phyloP scores from a whole-genome alignment of 2,888 invertebrate species.

The Cheilosia vernalis region DNA sequence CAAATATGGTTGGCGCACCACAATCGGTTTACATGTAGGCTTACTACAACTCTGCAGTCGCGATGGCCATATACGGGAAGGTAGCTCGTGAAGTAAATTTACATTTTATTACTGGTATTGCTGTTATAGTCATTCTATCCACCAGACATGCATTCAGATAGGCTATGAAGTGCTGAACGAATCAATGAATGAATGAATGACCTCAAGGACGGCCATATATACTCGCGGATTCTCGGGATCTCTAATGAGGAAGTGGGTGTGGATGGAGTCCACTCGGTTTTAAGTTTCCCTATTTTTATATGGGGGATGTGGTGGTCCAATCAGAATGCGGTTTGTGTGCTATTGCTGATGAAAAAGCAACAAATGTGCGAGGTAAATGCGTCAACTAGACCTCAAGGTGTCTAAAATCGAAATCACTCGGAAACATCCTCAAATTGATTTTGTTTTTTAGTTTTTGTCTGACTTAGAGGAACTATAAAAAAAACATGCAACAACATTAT shows the following conservation, averaged over 20 bases:
- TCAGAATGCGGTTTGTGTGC: too few relatives aligned
- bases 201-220: slow-evolving; percentile 29
- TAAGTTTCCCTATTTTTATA: too few relatives aligned
- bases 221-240: not conserved
- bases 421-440: too few relatives aligned
- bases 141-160: slow-evolving; percentile 1
- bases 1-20: slow-evolving; percentile 45
- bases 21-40: slow-evolving; percentile 31
- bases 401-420: too few relatives aligned
- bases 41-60: not conserved
- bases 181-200: slow-evolving; percentile 36
- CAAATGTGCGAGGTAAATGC: too few relatives aligned
- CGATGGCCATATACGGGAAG: slow-evolving; percentile 42
- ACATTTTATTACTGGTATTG: slow-evolving; percentile 30
- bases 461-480: too few relatives aligned
- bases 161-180: slow-evolving; percentile 13
- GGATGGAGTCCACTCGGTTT: not conserved
- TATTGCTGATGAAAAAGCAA: too few relatives aligned
- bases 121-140: not conserved
- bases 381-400: too few relatives aligned
- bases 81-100: slow-evolving; percentile 22
- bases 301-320: too few relatives aligned
- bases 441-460: too few relatives aligned
- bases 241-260: slow-evolving; percentile 5
- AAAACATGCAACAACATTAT: too few relatives aligned